A percentile compares a stretch with the other conserved stretches of the same genome.
Evolutionary conservation across 1,140 invertebrate genomes (phyloP).

Genomic region (Nephila pilipes): DNA sequence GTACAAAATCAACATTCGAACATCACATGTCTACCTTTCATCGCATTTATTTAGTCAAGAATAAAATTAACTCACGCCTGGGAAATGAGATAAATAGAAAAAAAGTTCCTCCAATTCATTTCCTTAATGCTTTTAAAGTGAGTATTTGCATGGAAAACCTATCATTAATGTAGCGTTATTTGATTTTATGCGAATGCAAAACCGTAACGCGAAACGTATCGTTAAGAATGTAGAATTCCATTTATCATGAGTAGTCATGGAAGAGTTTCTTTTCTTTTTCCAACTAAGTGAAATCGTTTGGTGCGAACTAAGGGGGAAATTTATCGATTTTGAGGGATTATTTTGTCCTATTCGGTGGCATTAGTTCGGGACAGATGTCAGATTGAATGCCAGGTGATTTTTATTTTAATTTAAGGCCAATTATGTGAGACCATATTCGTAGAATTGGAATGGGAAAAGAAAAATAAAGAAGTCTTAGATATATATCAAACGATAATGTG

Average conservation of each 20-base stretch:
- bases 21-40: background rate
- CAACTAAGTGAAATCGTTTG: background rate
- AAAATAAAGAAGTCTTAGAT: background rate
- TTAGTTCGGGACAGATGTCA: background rate
- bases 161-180: slow-evolving; percentile 54
- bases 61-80: background rate
- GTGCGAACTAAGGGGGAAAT: background rate
- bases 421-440: too few relatives aligned
- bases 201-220: background rate
- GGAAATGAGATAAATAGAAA: background rate
- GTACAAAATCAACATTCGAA: background rate
- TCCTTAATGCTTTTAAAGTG: slow-evolving; percentile 46
- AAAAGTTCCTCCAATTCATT: slow-evolving; percentile 30
- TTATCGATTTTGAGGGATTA: slow-evolving; percentile 22
- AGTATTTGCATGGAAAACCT: slow-evolving; percentile 54
- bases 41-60: background rate
- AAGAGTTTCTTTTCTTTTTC: slow-evolving; percentile 29
- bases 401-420: background rate
- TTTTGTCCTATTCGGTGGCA: background rate
- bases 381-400: background rate
- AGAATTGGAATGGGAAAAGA: background rate
- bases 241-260: slow-evolving; percentile 27
- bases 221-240: slow-evolving; percentile 31
- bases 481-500: background rate
- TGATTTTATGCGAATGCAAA: slow-evolving; percentile 25